Conservation (phyloP, 2,888 invertebrate genomes). For the Parelbella ahira region DNA sequence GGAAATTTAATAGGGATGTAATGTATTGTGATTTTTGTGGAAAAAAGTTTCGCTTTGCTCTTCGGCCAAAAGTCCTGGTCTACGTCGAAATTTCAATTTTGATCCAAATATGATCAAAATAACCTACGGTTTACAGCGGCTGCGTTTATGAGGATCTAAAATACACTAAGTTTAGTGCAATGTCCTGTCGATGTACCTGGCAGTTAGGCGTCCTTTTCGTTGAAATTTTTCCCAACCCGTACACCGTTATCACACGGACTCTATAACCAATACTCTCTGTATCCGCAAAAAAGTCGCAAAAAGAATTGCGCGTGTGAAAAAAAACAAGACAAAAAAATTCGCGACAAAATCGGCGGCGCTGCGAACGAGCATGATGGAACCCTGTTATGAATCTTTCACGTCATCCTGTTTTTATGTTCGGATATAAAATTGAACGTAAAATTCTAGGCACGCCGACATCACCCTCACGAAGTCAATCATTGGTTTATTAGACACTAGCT, state of each 20-base stretch:
- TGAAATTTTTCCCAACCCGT: too few species aligned
- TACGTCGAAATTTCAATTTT: too few species aligned
- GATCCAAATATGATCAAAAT: too few species aligned
- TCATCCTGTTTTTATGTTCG: slow-evolving; percentile 55
- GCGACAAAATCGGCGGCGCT: slow-evolving; percentile 9
- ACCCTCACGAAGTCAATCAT: slow-evolving; percentile 66
- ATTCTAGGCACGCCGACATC: slow-evolving; percentile 61
- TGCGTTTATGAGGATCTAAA: too few species aligned
- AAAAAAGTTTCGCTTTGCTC: too few species aligned
- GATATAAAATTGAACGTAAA: slow-evolving; percentile 66
- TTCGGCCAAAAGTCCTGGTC: too few species aligned
- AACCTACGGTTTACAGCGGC: too few species aligned
- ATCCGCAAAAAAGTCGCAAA: background rate
- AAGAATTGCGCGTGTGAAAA: slow-evolving; percentile 2
- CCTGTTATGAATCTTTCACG: slow-evolving; percentile 65
- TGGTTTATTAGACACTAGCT: slow-evolving; percentile 65
- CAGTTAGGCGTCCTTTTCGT: too few species aligned
- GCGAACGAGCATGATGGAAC: slow-evolving; percentile 22
- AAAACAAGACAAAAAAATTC: slow-evolving; percentile 7
- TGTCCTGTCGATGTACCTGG: too few species aligned
- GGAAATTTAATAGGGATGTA: too few species aligned
- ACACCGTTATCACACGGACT: background rate
- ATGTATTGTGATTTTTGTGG: too few species aligned
- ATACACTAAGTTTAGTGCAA: too few species aligned
- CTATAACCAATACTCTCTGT: background rate